Percentiles rank a stretch among this genome's conserved stretches.
phyloP scores from a whole-genome alignment of 2,888 invertebrate genomes.

The Acleris sparsana region DNA sequence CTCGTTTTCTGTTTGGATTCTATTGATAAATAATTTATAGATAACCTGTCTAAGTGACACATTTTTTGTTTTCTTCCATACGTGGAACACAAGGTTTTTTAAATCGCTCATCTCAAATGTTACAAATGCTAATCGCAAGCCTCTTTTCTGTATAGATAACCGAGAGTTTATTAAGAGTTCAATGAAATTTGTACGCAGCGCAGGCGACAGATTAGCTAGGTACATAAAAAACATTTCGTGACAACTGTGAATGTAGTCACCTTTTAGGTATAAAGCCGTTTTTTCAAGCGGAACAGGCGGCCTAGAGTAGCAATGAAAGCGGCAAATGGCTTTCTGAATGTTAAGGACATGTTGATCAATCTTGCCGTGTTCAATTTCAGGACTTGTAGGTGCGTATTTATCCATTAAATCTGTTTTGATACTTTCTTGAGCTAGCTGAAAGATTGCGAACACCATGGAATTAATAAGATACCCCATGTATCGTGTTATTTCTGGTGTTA shows the following conservation, averaged over 20 bases:
- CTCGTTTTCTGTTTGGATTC: constrained; percentile 42
- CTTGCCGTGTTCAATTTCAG: constrained; percentile 52
- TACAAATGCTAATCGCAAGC: constrained; percentile 58
- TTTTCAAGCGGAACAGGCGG: constrained; percentile 23
- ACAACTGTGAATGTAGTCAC: constrained; percentile 58
- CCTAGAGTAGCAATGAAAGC: constrained; percentile 50
- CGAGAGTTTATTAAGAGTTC: constrained; percentile 52
- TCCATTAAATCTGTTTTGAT: constrained; percentile 49
- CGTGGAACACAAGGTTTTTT: constrained; percentile 44
- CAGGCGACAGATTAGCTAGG: constrained; percentile 50
- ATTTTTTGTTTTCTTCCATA: constrained; percentile 59
- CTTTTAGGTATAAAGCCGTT: constrained; percentile 40
- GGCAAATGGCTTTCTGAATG: constrained; percentile 58
- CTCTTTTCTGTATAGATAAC: constrained; percentile 61
- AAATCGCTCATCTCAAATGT: constrained; percentile 52
- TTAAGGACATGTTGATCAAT: constrained; percentile 39
- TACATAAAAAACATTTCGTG: constrained; percentile 56
- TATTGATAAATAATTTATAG: constrained; percentile 50
- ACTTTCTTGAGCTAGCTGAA: constrained; percentile 50
- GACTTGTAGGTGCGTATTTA: constrained; percentile 50
- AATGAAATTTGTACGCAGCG: constrained; percentile 50
- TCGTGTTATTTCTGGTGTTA: background rate
- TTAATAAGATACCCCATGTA: constrained; percentile 15
- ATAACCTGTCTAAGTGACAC: constrained; percentile 54
- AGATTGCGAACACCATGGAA: constrained; percentile 48